These are phyloP conservation scores for Alsophila aescularia DNA, from an alignment of 2,888 invertebrate genomes.

Conservation along the genomic window DNA sequence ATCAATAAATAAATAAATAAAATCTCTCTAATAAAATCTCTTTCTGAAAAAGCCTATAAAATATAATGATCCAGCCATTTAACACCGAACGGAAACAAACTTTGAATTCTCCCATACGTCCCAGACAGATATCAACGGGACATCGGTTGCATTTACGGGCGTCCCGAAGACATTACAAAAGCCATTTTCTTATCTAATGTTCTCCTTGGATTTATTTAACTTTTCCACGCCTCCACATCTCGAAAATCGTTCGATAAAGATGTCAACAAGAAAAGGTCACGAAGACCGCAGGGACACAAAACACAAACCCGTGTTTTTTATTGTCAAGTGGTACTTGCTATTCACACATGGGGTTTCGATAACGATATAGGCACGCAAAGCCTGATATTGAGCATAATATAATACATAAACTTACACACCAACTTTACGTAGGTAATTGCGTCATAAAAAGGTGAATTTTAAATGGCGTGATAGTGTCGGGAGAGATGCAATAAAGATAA, in stretches of 20 bases:
- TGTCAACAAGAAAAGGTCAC: constrained; percentile 79
- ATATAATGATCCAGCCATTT: constrained; percentile 28
- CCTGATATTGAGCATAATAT: constrained; percentile 5
- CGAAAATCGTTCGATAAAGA: constrained; percentile 78
- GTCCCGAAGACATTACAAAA: constrained; percentile 83
- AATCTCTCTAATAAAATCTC: no score
- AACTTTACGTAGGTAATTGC: no score
- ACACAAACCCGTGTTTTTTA: constrained; percentile 52
- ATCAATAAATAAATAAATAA: no score
- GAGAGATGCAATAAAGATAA: no score
- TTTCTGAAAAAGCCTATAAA: constrained; percentile 7
- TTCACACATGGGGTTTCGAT: constrained; percentile 39
- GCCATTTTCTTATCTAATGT: constrained; percentile 83
- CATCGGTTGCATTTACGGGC: constrained; percentile 81
- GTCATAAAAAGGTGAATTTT: no score
- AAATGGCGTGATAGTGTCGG: no score
- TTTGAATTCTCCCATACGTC: constrained; percentile 61
- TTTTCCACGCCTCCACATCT: constrained; percentile 80
- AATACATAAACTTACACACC: neutral
- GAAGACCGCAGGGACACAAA: constrained; percentile 53
- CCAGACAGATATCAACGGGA: constrained; percentile 73
- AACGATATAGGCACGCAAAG: constrained; percentile 30
- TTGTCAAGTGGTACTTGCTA: constrained; percentile 44
- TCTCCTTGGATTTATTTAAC: constrained; percentile 81
- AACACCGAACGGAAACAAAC: constrained; percentile 50